Base-by-base conservation (phyloP, 2,113 vertebrate species). In the Forbesichthys papilliferus region DNA sequence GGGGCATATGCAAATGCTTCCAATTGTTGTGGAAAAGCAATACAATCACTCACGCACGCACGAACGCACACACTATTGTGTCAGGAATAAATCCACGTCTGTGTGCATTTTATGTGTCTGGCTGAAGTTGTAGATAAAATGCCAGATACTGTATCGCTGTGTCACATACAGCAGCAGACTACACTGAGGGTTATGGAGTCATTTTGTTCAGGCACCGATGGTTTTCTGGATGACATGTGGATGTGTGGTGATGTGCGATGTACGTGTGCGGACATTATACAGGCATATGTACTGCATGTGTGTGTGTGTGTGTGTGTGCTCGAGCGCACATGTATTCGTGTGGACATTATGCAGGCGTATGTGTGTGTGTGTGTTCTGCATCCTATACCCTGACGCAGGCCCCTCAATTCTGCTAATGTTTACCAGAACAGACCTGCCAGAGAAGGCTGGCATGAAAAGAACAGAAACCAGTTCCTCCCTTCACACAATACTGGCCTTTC, bases 371-470 rank as follows among this genome's bases (percentile, higher is more conserved):
- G 14, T 55, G 69, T 64, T 63, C 66, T 14, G 49, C 62, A 83
- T 66, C 74, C 71, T 5, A 42, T 71, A 89, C 91, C 94, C 88
- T 91, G 85, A 75, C 3, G 48, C 5, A 0, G 90, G 93, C 93
- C 94, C 88, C 92, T 77, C n/a, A 16, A 27, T 82, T 81, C 84
- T 80, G 78, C 69, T 88, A 85, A 88, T 86, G 81, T 87, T 88
- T 90, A 93, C 91, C 92, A 93, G 87, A 86, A 82, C 82, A 71
- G 68, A 57, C 61, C 84, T 79, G 83, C 83, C 85, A 81, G 72
- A 67, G 54, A 70, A 60, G 55, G 55, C 33, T 72, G 78, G 78
- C 76, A 72, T 78, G 90, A 86, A 71, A 74, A 56, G 20, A 55
- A 56, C n/a, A 56, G 18, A 56, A 56, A 14, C 56, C 72, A 82